Conservation (phyloP, 1,140 invertebrate genomes). For the Papilio machaon region DNA sequence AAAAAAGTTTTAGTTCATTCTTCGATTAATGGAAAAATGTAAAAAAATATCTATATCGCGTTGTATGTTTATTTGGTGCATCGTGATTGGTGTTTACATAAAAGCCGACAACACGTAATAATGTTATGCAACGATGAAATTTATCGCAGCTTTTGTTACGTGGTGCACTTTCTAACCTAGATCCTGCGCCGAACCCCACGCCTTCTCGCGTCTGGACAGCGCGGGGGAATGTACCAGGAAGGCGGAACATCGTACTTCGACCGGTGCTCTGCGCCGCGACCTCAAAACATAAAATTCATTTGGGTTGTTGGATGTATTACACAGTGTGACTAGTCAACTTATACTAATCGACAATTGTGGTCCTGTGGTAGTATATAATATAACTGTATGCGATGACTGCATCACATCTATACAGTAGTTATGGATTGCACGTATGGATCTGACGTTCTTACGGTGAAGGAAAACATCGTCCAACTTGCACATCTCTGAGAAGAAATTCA, state of each 20-base stretch:
- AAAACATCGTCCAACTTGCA: no score
- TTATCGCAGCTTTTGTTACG: constrained; percentile 13
- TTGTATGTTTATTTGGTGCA: not conserved
- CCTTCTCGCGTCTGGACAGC: not conserved
- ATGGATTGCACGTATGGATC: no score
- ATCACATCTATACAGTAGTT: no score
- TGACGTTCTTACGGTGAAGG: no score
- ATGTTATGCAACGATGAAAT: not conserved
- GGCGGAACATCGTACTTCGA: not conserved
- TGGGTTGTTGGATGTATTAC: not conserved
- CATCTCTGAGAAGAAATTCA: no score
- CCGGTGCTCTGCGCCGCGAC: not conserved
- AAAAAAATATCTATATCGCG: not conserved
- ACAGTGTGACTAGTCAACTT: no score
- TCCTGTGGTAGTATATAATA: no score
- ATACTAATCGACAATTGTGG: no score
- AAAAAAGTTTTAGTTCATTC: not conserved
- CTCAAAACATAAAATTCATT: not conserved
- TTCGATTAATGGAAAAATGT: not conserved
- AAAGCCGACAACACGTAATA: not conserved
- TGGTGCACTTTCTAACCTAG: constrained; percentile 1
- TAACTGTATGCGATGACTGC: no score
- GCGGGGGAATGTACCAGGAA: not conserved
- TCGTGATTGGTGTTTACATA: not conserved
- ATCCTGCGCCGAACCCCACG: not conserved